A percentile compares a stretch with the other conserved stretches of the same genome.
Conservation (phyloP, 1,140 invertebrate genomes). For the Caligus rogercresseyi region DNA sequence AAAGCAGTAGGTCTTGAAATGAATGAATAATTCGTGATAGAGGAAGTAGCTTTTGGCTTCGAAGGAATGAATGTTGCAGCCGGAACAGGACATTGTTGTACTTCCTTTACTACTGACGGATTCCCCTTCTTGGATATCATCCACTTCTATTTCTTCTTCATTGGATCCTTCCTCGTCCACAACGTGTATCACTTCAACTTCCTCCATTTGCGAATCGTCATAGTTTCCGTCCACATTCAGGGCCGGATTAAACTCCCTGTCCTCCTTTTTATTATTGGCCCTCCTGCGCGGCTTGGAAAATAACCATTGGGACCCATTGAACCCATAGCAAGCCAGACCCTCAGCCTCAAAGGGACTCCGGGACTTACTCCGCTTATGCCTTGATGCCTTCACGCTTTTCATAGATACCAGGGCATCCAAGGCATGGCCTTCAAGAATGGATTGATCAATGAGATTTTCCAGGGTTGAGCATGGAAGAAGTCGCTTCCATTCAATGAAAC, state of each 20-base stretch:
- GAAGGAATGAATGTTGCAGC: neutral
- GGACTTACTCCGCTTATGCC: no score
- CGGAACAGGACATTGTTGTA: no score
- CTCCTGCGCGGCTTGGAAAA: neutral
- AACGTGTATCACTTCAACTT: neutral
- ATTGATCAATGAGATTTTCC: no score
- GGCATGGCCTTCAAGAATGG: no score
- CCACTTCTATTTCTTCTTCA: neutral
- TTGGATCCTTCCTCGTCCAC: neutral
- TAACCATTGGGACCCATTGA: neutral
- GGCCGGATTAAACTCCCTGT: neutral
- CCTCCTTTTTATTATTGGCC: neutral
- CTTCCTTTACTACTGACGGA: no score
- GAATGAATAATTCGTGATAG: neutral
- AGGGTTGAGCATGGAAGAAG: no score
- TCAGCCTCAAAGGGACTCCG: no score
- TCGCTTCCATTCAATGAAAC: no score
- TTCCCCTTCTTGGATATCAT: neutral
- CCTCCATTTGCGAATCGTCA: neutral
- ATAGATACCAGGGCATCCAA: no score
- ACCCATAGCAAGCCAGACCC: neutral
- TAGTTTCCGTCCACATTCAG: neutral
- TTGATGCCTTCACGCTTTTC: no score
- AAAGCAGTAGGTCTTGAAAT: neutral
- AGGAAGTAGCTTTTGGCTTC: neutral